These are phyloP conservation scores for Jaculus jaculus DNA, from an alignment of 2,113 vertebrate species.

Conservation along the genomic window DNA sequence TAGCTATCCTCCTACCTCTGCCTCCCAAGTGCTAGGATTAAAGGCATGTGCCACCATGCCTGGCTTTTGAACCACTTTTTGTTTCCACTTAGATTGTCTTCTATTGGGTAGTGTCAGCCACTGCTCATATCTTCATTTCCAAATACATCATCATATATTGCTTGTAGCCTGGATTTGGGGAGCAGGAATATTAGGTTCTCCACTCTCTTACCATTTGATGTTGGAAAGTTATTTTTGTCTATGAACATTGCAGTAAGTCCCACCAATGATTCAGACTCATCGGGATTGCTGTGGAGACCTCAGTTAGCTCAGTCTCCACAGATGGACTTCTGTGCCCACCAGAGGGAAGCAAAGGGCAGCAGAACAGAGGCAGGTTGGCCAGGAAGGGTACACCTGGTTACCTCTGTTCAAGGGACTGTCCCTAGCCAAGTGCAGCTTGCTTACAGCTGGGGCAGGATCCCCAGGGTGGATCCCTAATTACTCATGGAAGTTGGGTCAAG, in stretches of 20 bases:
- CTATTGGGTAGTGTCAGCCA: not conserved
- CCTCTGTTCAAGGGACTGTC: not conserved
- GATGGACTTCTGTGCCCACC: not conserved
- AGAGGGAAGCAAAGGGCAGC: conserved; percentile 35
- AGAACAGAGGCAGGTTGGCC: not conserved
- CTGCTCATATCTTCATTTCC: not conserved
- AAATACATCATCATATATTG: no score
- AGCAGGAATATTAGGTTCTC: not conserved
- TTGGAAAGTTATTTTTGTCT: not conserved
- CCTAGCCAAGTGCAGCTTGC: conserved; percentile 1
- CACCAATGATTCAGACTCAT: not conserved
- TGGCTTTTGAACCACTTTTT: no score
- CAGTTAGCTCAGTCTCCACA: not conserved
- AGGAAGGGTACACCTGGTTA: not conserved
- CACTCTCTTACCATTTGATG: not conserved
- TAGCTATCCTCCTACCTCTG: no score
- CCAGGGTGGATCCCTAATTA: not conserved
- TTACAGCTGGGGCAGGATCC: not conserved
- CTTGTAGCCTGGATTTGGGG: not conserved
- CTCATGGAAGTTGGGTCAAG: conserved; percentile 10
- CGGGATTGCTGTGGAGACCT: not conserved
- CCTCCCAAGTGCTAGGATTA: no score
- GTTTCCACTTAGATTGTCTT: no score
- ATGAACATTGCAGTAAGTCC: no score
- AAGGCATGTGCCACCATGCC: no score